These are phyloP conservation scores for Megaustenia siamemsis DNA, from an alignment of 2,888 invertebrate species.

Conservation along the genomic window DNA sequence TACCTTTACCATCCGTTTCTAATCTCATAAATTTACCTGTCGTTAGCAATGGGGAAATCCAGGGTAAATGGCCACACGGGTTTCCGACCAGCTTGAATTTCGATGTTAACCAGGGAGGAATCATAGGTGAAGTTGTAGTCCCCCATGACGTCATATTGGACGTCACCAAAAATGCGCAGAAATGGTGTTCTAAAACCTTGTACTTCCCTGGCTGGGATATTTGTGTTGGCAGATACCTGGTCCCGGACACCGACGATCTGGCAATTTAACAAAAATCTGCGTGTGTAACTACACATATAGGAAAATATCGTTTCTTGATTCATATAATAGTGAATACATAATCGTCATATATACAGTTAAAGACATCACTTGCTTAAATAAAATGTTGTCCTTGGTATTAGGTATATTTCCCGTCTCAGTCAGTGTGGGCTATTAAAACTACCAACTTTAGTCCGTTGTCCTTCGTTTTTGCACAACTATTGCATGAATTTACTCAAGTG, in stretches of 20 bases:
- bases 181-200: constrained; percentile 93
- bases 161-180: constrained; percentile 91
- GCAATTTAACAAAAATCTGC: background rate
- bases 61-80: constrained; percentile 96
- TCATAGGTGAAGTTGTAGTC: constrained; percentile 96
- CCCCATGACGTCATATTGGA: constrained; percentile 94
- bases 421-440: too few species aligned
- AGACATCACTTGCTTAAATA: too few species aligned
- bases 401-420: too few species aligned
- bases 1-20: background rate
- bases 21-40: background rate
- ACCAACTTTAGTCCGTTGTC: too few species aligned
- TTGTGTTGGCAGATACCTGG: constrained; percentile 88
- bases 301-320: too few species aligned
- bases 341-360: too few species aligned
- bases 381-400: too few species aligned
- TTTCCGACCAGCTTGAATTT: constrained; percentile 90
- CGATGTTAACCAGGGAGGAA: constrained; percentile 93
- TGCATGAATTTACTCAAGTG: too few species aligned
- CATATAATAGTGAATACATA: too few species aligned
- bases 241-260: constrained; percentile 95
- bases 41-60: constrained; percentile 82
- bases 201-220: constrained; percentile 89
- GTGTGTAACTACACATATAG: too few species aligned
- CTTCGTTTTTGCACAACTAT: too few species aligned